phyloP scores from a whole-genome alignment of 53 echinoderm and acorn worm species.

The Echinarachnius parma region DNA sequence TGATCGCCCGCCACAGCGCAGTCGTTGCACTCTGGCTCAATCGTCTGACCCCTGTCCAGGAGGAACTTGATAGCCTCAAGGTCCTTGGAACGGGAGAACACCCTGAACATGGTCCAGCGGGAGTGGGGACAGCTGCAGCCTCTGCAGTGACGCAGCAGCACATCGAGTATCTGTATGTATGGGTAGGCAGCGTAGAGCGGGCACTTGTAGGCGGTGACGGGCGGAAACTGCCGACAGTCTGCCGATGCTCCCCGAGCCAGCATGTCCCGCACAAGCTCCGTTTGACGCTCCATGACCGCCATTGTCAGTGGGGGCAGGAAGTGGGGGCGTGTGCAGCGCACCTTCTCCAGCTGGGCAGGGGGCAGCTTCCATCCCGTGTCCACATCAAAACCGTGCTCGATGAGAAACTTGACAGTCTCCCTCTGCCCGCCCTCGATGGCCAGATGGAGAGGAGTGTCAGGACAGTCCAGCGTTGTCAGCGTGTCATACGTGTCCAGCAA shows the following conservation, averaged over 20 bases:
- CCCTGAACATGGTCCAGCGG: slow-evolving; percentile 43
- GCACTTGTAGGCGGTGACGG: slow-evolving; percentile 43
- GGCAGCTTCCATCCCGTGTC: slow-evolving; percentile 63
- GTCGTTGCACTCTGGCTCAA: slow-evolving; percentile 38
- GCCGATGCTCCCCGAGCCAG: slow-evolving; percentile 31
- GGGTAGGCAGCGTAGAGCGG: slow-evolving; percentile 42
- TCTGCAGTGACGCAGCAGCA: slow-evolving; percentile 38
- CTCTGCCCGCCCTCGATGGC: slow-evolving; percentile 65
- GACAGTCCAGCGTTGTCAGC: slow-evolving; percentile 33
- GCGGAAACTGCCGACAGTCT: slow-evolving; percentile 33
- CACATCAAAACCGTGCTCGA: slow-evolving; percentile 66
- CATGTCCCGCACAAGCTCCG: slow-evolving; percentile 38
- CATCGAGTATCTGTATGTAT: slow-evolving; percentile 22
- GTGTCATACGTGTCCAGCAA: slow-evolving; percentile 35
- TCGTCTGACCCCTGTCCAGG: slow-evolving; percentile 27
- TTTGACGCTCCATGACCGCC: slow-evolving; percentile 42
- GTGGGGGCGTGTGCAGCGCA: slow-evolving; percentile 40
- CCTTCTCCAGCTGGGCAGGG: slow-evolving; percentile 38
- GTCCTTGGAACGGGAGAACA: slow-evolving; percentile 43
- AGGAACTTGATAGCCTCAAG: slow-evolving; percentile 36
- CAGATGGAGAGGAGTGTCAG: slow-evolving; percentile 71
- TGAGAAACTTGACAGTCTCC: slow-evolving; percentile 56
- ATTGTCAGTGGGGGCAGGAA: slow-evolving; percentile 39
- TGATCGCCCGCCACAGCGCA: slow-evolving; percentile 11
- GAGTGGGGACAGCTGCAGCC: slow-evolving; percentile 36